Evolutionary conservation across 2,888 invertebrate species (phyloP).

Genomic region (Sclerodermus sp.): DNA sequence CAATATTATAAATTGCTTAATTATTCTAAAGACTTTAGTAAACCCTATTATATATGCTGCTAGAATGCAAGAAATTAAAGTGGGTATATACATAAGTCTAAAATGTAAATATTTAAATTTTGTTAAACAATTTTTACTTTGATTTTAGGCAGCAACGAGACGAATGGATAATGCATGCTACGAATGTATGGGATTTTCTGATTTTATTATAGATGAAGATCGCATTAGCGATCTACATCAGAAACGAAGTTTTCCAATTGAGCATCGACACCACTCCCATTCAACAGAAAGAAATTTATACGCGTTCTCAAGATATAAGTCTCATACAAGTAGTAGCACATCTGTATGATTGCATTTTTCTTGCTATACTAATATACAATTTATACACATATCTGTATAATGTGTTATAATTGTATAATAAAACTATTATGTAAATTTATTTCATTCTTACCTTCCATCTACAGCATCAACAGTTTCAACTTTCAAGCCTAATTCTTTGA

Average conservation of each 20-base stretch:
- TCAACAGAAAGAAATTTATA: slow-evolving; percentile 15
- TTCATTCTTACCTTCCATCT: slow-evolving; percentile 79
- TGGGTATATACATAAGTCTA: slow-evolving; percentile 6
- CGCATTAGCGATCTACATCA: slow-evolving; percentile 8
- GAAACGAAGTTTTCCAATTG: slow-evolving; percentile 33
- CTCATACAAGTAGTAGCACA: slow-evolving; percentile 14
- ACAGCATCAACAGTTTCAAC: slow-evolving; percentile 78
- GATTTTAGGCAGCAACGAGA: slow-evolving; percentile 53
- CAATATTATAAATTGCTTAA: slow-evolving; percentile 60
- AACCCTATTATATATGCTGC: slow-evolving; percentile 71
- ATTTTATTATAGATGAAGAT: slow-evolving; percentile 29
- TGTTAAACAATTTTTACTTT: too few species aligned
- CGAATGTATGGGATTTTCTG: slow-evolving; percentile 20
- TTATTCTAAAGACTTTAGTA: slow-evolving; percentile 66
- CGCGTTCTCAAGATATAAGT: slow-evolving; percentile 14
- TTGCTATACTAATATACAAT: neutral
- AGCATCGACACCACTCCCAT: slow-evolving; percentile 17
- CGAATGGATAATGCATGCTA: slow-evolving; percentile 52
- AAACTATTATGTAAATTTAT: slow-evolving; percentile 8
- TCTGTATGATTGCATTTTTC: slow-evolving; percentile 17
- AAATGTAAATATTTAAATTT: too few species aligned
- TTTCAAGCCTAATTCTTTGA: slow-evolving; percentile 81
- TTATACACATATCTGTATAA: too few species aligned
- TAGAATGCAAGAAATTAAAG: slow-evolving; percentile 65
- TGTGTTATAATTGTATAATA: neutral